phyloP scores from a whole-genome alignment of 2,797 vertebrate species.

The Poeciliopsis infans region DNA sequence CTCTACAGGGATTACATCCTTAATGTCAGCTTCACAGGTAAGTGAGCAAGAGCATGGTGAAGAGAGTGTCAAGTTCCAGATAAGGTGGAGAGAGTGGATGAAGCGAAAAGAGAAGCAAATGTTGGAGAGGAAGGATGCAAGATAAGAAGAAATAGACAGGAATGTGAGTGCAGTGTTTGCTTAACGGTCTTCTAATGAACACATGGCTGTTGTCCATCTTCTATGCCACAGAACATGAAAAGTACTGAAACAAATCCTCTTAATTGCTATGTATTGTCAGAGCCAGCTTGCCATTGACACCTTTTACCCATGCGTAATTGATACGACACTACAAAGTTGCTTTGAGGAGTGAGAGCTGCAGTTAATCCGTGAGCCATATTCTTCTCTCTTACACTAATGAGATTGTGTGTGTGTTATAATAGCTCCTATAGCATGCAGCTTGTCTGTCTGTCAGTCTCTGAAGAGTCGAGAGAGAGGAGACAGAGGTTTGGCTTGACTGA shows the following conservation, averaged over 20 bases:
- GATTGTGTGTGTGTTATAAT: constrained; percentile 78
- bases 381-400: constrained; percentile 71
- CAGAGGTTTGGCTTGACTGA: constrained; percentile 77
- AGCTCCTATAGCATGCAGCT: constrained; percentile 69
- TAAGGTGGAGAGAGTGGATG: constrained; percentile 41
- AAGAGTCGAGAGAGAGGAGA: constrained; percentile 60
- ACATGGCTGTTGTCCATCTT: constrained; percentile 58
- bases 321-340: constrained; percentile 74
- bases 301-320: constrained; percentile 76
- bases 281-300: constrained; percentile 72
- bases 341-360: constrained; percentile 69
- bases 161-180: constrained; percentile 30
- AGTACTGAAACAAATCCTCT: constrained; percentile 69
- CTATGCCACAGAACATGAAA: constrained; percentile 53
- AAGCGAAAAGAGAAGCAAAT: constrained; percentile 27
- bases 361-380: constrained; percentile 75
- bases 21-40: constrained; percentile 97
- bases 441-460: constrained; percentile 69
- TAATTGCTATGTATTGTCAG: constrained; percentile 76
- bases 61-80: constrained; percentile 33
- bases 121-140: constrained; percentile 14
- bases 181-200: constrained; percentile 63
- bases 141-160: constrained; percentile 34
- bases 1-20: constrained; percentile 96
- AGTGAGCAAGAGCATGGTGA: constrained; percentile 50